Evolutionary conservation across 2,113 vertebrate species (phyloP).

Genomic region (Furnarius figulus): DNA sequence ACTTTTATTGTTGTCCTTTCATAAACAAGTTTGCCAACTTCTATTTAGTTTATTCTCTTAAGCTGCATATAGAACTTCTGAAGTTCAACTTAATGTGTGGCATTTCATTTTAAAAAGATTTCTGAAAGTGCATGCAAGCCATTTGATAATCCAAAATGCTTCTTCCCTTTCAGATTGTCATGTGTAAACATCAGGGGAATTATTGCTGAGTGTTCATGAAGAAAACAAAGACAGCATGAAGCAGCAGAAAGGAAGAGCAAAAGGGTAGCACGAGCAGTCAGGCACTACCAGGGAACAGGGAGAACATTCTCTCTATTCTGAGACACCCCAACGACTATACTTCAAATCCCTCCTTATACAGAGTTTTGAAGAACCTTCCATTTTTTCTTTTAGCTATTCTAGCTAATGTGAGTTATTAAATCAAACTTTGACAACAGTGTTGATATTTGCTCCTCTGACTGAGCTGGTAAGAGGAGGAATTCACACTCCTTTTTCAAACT

Average conservation of each 20-base stretch:
- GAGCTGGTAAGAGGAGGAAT: not conserved
- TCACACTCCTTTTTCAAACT: not conserved
- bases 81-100: not conserved
- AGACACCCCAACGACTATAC: not conserved
- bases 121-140: not conserved
- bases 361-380: not conserved
- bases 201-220: not conserved
- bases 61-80: not conserved
- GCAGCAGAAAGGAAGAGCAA: not conserved
- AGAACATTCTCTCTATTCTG: not conserved
- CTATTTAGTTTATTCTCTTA: not conserved
- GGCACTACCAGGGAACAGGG: not conserved
- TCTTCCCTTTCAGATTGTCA: not conserved
- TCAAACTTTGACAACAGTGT: not conserved
- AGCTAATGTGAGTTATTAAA: not conserved
- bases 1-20: not conserved
- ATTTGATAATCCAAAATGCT: constrained; percentile 14
- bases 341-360: not conserved
- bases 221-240: not conserved
- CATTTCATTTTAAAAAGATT: constrained; percentile 3
- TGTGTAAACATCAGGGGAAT: not conserved
- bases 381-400: not conserved
- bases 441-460: not conserved
- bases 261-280: not conserved
- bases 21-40: not conserved